These are phyloP conservation scores for Bos indicus DNA, from an alignment of 2,113 vertebrate genomes.

Conservation along the genomic window DNA sequence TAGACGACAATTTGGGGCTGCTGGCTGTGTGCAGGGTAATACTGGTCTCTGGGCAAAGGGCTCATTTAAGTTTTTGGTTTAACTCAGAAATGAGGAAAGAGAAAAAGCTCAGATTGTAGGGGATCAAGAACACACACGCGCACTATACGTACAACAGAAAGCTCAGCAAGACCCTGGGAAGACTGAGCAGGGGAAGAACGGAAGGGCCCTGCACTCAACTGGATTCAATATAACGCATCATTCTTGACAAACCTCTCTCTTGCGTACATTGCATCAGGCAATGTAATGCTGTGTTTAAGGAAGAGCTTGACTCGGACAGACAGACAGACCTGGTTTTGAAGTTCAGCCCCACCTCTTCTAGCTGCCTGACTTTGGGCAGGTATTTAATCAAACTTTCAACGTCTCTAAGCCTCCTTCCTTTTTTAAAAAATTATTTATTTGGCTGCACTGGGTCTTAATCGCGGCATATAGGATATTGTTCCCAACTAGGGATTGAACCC, in stretches of 20 bases:
- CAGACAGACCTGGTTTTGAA: not conserved
- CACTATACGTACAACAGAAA: accelerated
- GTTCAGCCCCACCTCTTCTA: too few species aligned
- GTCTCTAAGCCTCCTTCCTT: not conserved
- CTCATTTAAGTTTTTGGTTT: slow-evolving; percentile 25
- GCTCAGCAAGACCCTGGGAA: not conserved
- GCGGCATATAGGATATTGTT: not conserved
- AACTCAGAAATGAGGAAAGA: not conserved
- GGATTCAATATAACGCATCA: accelerated
- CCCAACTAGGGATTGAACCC: not conserved
- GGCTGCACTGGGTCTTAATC: not conserved
- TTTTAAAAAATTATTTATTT: not conserved
- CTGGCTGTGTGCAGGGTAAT: not conserved
- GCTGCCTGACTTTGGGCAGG: not conserved
- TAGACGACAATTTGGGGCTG: not conserved
- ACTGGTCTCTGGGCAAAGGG: not conserved
- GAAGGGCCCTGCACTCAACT: accelerated
- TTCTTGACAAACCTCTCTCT: not conserved
- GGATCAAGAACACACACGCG: not conserved
- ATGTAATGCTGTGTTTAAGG: not conserved
- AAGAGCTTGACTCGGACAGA: not conserved
- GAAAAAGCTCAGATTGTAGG: not conserved
- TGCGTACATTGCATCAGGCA: accelerated
- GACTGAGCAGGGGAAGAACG: not conserved
- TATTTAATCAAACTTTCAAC: not conserved